Percentiles rank a stretch among this genome's conserved stretches.
phyloP scores from a whole-genome alignment of 1,140 invertebrate genomes.

The Popillia japonica region DNA sequence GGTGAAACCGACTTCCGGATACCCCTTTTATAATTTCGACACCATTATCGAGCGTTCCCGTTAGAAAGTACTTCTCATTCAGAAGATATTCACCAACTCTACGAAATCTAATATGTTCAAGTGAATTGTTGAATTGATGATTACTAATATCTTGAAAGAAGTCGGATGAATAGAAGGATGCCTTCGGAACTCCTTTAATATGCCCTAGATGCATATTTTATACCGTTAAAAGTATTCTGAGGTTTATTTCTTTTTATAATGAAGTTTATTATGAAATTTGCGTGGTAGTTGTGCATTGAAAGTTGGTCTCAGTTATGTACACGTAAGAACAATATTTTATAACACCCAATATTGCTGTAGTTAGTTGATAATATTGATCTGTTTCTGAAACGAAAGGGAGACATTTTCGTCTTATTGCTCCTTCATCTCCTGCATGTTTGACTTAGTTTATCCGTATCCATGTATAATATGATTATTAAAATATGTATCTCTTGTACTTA shows the following conservation, averaged over 20 bases:
- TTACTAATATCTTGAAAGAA: not conserved
- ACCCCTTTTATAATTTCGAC: slow-evolving; percentile 5
- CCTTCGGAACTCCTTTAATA: not conserved
- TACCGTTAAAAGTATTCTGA: not conserved
- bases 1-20: slow-evolving; percentile 3
- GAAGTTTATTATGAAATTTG: no score
- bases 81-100: not conserved
- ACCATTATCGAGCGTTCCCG: slow-evolving; percentile 10
- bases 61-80: slow-evolving; percentile 8
- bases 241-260: not conserved
- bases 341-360: no score
- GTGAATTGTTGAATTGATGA: not conserved
- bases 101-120: not conserved
- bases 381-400: no score
- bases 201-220: not conserved
- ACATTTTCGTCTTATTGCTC: no score
- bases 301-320: no score
- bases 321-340: no score
- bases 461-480: no score
- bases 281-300: no score
- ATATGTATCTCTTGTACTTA: no score
- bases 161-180: not conserved
- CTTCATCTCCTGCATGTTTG: no score
- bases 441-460: no score
- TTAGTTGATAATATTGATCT: no score